Evolutionary conservation across 2,888 invertebrate genomes (phyloP).

Genomic region (Drosophila cyrtoloma): DNA sequence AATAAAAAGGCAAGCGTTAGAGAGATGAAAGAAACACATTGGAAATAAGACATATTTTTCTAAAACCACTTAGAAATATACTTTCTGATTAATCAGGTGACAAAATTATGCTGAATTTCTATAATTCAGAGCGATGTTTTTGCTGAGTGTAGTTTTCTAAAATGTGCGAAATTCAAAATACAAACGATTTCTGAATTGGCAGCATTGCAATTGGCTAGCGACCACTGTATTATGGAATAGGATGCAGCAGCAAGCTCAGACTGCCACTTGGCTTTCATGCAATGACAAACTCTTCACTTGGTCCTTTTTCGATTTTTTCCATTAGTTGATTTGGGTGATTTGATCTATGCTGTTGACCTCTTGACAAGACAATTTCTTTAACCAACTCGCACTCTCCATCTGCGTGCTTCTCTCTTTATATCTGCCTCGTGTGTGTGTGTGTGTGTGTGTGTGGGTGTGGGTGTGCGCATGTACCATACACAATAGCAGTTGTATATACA

Average conservation of each 20-base stretch:
- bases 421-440: slow-evolving; percentile 44
- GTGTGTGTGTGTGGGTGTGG: slow-evolving; percentile 30
- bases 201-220: neutral
- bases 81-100: neutral
- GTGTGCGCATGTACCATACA: slow-evolving; percentile 66
- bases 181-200: neutral
- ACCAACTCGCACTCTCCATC: neutral
- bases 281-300: neutral
- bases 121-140: neutral
- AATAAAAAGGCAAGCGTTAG: neutral
- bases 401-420: neutral
- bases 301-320: neutral
- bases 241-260: neutral
- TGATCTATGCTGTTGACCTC: slow-evolving; percentile 49
- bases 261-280: neutral
- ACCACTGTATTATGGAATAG: neutral
- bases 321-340: slow-evolving; percentile 22
- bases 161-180: neutral
- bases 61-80: neutral
- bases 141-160: neutral
- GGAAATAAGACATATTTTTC: neutral
- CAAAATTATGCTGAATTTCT: neutral
- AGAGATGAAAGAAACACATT: neutral
- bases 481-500: slow-evolving; percentile 22
- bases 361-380: slow-evolving; percentile 39